Conservation (phyloP, 2,888 invertebrate genomes). For the Suillia variegata region DNA sequence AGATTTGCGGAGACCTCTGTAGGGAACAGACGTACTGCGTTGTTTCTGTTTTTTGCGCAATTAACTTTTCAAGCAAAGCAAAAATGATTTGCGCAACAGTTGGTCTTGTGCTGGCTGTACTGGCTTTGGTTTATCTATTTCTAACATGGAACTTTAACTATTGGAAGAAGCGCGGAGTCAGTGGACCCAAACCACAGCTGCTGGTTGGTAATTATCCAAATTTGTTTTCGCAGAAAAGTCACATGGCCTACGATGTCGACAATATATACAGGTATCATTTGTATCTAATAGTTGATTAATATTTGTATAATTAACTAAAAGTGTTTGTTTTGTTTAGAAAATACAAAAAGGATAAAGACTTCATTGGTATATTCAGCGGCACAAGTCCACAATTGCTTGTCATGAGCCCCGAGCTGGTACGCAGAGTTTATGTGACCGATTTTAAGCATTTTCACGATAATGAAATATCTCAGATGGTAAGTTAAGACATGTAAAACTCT, state of each 20-base stretch:
- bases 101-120: background rate
- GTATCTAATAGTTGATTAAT: too few species aligned
- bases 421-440: slow-evolving; percentile 57
- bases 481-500: too few species aligned
- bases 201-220: slow-evolving; percentile 56
- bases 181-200: slow-evolving; percentile 51
- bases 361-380: slow-evolving; percentile 59
- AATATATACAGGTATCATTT: slow-evolving; percentile 61
- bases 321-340: slow-evolving; percentile 36
- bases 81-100: background rate
- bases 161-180: slow-evolving; percentile 58
- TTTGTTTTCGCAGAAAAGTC: slow-evolving; percentile 41
- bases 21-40: too few species aligned
- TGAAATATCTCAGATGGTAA: slow-evolving; percentile 30
- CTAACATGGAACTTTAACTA: slow-evolving; percentile 52
- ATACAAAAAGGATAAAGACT: slow-evolving; percentile 44
- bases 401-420: slow-evolving; percentile 52
- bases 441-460: slow-evolving; percentile 59
- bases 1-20: too few species aligned
- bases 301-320: too few species aligned
- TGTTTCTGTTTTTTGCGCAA: too few species aligned
- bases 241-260: slow-evolving; percentile 50
- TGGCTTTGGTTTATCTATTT: slow-evolving; percentile 38
- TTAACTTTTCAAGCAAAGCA: too few species aligned
- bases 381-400: slow-evolving; percentile 56